Percentiles rank a stretch among this genome's conserved stretches.
Conservation (phyloP, 2,113 vertebrate species). For the Turdus rufiventris region DNA sequence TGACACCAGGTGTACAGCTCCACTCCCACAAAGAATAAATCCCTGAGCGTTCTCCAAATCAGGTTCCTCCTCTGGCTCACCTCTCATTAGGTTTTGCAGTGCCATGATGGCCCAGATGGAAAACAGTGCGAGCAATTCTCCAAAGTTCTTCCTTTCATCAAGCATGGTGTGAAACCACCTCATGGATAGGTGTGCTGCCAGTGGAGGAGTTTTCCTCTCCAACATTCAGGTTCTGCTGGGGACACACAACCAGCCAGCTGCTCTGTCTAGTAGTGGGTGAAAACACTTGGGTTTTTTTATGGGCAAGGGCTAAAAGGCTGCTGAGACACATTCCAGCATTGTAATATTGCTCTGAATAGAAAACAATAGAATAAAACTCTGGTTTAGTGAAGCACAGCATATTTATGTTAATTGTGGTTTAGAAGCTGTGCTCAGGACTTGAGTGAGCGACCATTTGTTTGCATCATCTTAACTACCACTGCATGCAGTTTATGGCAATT, state of each 20-base stretch:
- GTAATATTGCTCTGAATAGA: background rate
- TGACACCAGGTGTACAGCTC: background rate
- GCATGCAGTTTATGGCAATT: slow-evolving; percentile 4
- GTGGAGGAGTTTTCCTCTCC: background rate
- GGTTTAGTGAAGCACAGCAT: background rate
- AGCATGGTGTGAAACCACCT: background rate
- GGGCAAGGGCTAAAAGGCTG: background rate
- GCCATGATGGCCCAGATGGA: background rate
- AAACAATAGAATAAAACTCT: background rate
- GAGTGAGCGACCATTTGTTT: slow-evolving; percentile 23
- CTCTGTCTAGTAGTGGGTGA: background rate
- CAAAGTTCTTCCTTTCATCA: background rate
- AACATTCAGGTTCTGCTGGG: background rate
- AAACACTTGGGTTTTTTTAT: background rate
- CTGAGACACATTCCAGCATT: background rate
- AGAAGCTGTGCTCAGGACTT: background rate
- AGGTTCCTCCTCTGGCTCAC: background rate
- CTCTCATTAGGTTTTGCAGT: background rate
- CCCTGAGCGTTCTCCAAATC: background rate
- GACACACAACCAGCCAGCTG: background rate
- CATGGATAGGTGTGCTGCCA: background rate
- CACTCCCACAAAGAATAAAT: background rate
- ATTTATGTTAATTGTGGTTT: slow-evolving; percentile 18
- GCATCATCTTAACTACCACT: background rate
- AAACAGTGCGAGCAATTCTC: background rate